Evolutionary conservation across 2,113 vertebrate species (phyloP), one percentile per base, ranked within the genome.

Genomic region (Micronycteris hirsuta): DNA sequence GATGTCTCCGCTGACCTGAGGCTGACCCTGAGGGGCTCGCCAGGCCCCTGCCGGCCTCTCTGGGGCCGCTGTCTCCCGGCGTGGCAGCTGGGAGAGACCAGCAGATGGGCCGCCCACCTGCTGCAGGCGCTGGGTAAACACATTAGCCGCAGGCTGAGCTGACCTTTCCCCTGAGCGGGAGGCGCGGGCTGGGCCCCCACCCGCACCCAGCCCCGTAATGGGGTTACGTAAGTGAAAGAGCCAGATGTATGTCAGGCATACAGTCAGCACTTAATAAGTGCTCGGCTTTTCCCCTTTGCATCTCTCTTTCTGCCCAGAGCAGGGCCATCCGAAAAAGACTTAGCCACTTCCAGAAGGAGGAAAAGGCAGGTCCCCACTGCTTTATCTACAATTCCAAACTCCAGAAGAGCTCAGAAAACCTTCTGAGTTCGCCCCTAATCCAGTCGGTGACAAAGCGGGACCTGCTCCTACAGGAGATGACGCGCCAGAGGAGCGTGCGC

Each of bases 101-200:
- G 94, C 96, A 95, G 88, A 93, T 65, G 88, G 95, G 28, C 28
- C 61, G 52, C 89, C 93, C 95, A 94, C 82, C 95, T 89, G 96
- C 95, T 93, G 74, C 68, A 13, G 38, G 91, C 47, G 2, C 6
- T 96, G 81, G 49, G 96, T 95, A 97, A 97, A 97, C 97, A 97
- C 97, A 95, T 97, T 96, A 97, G 91, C 1, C 0, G 77, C 90
- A 70, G 24, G n/a, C 73, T 8, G 49, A 43, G 76, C 65, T 94
- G 90, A 89, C 71, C 96, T 96, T 95, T 94, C 43, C 63, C 95
- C 90, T n/a, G 36, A 70, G 49, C 0, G 12, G 45, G 73, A 86
- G 80, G 65, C 71, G 26, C 63, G 20, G 38, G n/a, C 45, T 20
- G 0, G 49, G 20, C 63, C 70, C 63, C 54, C 68, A 22, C 45